Conservation (phyloP, 2,797 vertebrate genomes). For the Gastrophryne carolinensis region DNA sequence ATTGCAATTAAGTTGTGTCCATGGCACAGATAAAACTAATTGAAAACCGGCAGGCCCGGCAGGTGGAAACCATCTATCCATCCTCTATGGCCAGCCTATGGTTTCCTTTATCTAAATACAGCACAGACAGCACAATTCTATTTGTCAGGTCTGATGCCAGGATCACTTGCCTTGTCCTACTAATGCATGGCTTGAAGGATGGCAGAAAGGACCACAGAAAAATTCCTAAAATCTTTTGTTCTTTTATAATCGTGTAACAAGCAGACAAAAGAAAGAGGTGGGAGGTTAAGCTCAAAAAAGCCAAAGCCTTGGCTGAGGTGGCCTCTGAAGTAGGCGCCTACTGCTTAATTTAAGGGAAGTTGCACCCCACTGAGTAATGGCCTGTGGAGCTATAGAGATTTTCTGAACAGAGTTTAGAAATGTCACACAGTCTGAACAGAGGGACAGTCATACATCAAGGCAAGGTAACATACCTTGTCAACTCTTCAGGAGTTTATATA, state of each 20-base stretch:
- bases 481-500: too few relatives aligned
- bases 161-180: conserved; percentile 56
- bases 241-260: conserved; percentile 55
- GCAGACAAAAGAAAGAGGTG: conserved; percentile 53
- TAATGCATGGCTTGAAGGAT: conserved; percentile 31
- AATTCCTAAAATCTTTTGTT: conserved; percentile 54
- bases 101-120: not conserved
- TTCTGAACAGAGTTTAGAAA: conserved; percentile 32
- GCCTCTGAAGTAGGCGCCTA: conserved; percentile 46
- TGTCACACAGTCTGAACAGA: not conserved
- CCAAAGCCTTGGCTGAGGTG: conserved; percentile 40
- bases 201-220: conserved; percentile 51
- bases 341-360: conserved; percentile 25
- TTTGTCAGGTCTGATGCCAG: conserved; percentile 25
- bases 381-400: conserved; percentile 47
- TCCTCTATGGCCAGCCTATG: not conserved
- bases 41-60: too few relatives aligned
- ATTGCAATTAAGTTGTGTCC: too few relatives aligned
- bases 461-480: not conserved
- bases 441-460: not conserved
- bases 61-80: not conserved
- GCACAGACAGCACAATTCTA: not conserved
- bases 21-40: too few relatives aligned
- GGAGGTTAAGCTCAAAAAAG: conserved; percentile 25
- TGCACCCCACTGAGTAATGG: not conserved